These are phyloP conservation scores for Crotalus horridus DNA, from an alignment of 2,113 vertebrate genomes.

Conservation along the genomic window DNA sequence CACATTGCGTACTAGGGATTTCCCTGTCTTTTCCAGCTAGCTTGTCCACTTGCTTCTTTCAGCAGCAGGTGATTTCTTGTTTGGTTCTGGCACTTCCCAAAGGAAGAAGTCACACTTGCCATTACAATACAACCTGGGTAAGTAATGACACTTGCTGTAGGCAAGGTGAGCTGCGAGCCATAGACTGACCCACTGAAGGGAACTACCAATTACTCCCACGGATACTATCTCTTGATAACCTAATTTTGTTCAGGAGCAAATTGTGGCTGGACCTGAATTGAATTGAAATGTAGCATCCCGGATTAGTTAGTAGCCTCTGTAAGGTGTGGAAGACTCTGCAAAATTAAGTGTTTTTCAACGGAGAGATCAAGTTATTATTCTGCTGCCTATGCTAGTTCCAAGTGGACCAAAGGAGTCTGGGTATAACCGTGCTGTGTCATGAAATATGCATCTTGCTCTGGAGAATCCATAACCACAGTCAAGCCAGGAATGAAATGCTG, in stretches of 20 bases:
- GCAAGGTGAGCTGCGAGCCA: background rate
- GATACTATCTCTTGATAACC: background rate
- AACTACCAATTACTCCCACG: background rate
- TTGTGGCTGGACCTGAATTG: background rate
- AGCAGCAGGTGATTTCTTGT: background rate
- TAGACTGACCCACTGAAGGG: background rate
- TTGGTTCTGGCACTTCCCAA: background rate
- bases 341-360: background rate
- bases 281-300: background rate
- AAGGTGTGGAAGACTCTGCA: background rate
- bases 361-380: background rate
- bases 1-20: too few species aligned
- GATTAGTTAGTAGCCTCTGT: background rate
- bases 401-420: background rate
- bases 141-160: background rate
- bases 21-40: background rate
- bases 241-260: background rate
- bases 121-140: background rate
- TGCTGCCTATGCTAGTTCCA: background rate
- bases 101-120: background rate
- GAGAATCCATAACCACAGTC: conserved; percentile 1
- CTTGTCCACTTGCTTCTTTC: background rate
- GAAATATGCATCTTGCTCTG: conserved; percentile 22
- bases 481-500: conserved; percentile 4
- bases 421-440: background rate